Base-by-base conservation (phyloP, 2,888 invertebrate species). In the Mimas tiliae region DNA sequence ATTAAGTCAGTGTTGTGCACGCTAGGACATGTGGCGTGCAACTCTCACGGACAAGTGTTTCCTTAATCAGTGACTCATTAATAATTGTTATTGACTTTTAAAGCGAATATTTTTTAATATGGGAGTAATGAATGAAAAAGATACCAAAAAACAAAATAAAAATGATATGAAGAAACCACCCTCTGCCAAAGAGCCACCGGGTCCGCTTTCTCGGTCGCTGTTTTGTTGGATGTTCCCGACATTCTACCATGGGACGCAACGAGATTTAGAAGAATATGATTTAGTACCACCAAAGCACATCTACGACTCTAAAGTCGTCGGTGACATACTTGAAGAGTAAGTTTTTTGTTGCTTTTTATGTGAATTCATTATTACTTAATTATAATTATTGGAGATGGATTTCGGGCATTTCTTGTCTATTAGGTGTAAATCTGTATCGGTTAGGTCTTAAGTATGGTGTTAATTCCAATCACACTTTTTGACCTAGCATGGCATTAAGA, bases 221-320 rank as follows among this genome's bases (percentile, higher is more conserved):
- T 96, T 95, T 87, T 95, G 95, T 88, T 98, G 97, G 95, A 96
- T 97, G 66, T 91, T 97, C 79, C 96, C 95, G 6, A 89, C 97
- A 77, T 97, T 97, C 87, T 95, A 95, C 74, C 95, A 95, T 80
- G 98, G 98, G 0, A 95, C 95, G 76, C 94, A 93, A 67, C 95
- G 96, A 76, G 95, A 96, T 63, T 86, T 98, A 62, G 96, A 96
- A 72, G 94, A 96, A 55, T 93, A 95, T 34, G 98, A 98, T 87
- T 90, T 98, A 53, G 96, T 96, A 79, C 95, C 96, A 75, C 95
- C 97, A 0, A 92, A 96, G 63, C 91, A 89, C 50, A 92, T 91
- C 33, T 98, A 97, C 84, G 94, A 94, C 78, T 97, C 98, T n/a
- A 94, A 94, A 77, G 58, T 80, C 38, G 91, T 96, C n/a, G 97